These are phyloP conservation scores for Camponotus fellah DNA, from an alignment of 2,888 invertebrate genomes.

Conservation along the genomic window DNA sequence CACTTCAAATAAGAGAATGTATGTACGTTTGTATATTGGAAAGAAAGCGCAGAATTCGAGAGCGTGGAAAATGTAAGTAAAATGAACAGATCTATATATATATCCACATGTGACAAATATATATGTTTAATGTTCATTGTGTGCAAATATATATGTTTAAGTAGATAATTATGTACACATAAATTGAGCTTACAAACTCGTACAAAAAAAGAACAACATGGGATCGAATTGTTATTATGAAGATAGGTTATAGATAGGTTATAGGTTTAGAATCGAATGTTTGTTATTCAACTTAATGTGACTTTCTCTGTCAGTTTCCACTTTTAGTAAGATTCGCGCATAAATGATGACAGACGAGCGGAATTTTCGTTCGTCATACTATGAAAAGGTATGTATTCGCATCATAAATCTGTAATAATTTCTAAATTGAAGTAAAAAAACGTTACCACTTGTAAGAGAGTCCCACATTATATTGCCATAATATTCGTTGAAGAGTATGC, in stretches of 20 bases:
- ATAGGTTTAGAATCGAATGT: background rate
- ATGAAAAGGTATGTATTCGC: conserved; percentile 88
- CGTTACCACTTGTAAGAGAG: background rate
- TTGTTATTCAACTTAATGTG: background rate
- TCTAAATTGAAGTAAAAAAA: background rate
- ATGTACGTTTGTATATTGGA: too few relatives aligned
- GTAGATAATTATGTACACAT: background rate
- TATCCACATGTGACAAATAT: too few relatives aligned
- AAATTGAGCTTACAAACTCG: background rate
- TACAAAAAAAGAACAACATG: background rate
- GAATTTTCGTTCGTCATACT: conserved; percentile 94
- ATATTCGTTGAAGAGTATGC: background rate
- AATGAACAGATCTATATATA: background rate
- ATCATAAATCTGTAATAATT: background rate
- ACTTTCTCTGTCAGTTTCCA: background rate
- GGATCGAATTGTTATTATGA: background rate
- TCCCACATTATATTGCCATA: background rate
- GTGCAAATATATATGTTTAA: background rate
- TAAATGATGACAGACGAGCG: conserved; percentile 89
- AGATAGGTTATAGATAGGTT: conserved; percentile 11
- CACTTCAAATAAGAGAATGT: too few relatives aligned
- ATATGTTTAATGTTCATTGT: too few relatives aligned
- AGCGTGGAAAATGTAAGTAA: too few relatives aligned
- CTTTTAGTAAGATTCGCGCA: background rate
- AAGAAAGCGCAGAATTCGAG: too few relatives aligned